These are phyloP conservation scores for Chloroceryle aenea DNA, from an alignment of 2,113 vertebrate genomes.

Conservation along the genomic window DNA sequence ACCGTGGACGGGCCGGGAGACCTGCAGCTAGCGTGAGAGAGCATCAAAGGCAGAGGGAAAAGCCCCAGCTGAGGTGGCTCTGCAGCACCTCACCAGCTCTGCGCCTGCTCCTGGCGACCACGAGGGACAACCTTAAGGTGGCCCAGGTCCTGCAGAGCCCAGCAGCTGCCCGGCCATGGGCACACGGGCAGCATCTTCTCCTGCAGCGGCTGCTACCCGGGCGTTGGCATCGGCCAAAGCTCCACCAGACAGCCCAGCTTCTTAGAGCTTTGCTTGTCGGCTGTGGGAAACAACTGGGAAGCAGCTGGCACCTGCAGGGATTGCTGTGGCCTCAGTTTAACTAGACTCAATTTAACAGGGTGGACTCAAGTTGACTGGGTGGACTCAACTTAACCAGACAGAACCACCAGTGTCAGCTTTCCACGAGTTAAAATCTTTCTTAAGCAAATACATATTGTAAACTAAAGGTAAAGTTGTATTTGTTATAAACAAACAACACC, in stretches of 20 bases:
- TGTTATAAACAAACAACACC: background rate
- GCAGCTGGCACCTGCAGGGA: background rate
- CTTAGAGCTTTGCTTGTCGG: background rate
- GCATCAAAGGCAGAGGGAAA: background rate
- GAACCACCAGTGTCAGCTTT: background rate
- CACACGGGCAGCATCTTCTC: background rate
- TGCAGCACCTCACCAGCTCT: fast-evolving
- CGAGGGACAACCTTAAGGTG: background rate
- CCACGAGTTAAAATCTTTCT: background rate
- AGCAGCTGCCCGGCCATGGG: background rate
- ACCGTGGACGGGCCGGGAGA: background rate
- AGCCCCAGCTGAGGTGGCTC: background rate
- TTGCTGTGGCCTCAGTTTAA: background rate
- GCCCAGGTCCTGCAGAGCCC: background rate
- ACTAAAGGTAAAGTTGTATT: background rate
- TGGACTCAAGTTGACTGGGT: background rate
- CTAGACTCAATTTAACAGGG: background rate
- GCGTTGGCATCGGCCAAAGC: background rate
- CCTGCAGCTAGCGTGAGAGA: fast-evolving
- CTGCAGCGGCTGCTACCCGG: background rate
- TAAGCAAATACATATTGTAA: background rate
- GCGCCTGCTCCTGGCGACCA: background rate
- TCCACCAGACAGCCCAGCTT: background rate
- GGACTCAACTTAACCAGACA: background rate
- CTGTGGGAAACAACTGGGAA: background rate